phyloP scores from a whole-genome alignment of 2,888 invertebrate genomes.

The Eilema depressum region DNA sequence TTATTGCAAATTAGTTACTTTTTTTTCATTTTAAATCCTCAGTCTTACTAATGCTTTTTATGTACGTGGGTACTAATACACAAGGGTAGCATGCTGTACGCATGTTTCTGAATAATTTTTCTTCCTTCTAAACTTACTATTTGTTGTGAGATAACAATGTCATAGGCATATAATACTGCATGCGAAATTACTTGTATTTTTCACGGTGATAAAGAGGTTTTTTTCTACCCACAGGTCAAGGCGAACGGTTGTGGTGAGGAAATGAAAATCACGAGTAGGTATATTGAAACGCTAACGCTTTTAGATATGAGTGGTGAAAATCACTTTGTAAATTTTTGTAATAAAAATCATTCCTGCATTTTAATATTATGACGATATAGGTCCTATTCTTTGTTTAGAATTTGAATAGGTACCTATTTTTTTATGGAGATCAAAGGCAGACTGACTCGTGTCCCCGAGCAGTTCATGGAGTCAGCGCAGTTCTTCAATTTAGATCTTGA shows the following conservation, averaged over 20 bases:
- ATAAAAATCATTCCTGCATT: conserved; percentile 63
- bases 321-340: conserved; percentile 42
- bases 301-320: not conserved
- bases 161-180: conserved; percentile 52
- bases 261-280: conserved; percentile 23
- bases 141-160: conserved; percentile 86
- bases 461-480: not conserved
- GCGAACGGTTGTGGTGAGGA: conserved; percentile 69
- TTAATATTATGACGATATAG: conserved; percentile 38
- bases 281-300: conserved; percentile 4
- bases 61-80: conserved; percentile 65
- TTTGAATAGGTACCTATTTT: not conserved
- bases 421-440: not conserved
- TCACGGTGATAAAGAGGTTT: conserved; percentile 15
- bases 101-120: conserved; percentile 57
- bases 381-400: conserved; percentile 5
- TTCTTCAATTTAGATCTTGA: not conserved
- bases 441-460: not conserved
- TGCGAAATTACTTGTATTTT: conserved; percentile 23
- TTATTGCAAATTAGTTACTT: conserved; percentile 42
- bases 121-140: conserved; percentile 72
- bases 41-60: conserved; percentile 72
- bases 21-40: conserved; percentile 56
- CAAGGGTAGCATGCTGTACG: conserved; percentile 64
- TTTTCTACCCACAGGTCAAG: conserved; percentile 66